Conservation (phyloP, 2,113 vertebrate genomes). For the Ptilonorhynchus violaceus region DNA sequence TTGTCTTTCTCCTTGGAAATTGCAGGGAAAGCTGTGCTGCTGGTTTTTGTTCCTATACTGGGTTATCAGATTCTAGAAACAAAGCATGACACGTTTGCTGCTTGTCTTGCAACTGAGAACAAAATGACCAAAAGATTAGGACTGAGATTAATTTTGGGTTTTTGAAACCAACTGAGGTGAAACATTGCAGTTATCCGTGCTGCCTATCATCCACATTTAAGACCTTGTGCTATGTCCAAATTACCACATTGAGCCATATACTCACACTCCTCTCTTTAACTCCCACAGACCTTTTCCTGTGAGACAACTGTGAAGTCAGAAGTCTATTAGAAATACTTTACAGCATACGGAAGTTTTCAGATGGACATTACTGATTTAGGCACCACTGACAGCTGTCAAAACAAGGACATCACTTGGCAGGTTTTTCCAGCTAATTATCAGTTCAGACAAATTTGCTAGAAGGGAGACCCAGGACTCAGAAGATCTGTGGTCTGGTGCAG, state of each 20-base stretch:
- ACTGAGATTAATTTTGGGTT: slow-evolving; percentile 7
- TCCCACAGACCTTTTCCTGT: neutral
- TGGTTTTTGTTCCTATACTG: neutral
- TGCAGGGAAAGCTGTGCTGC: neutral
- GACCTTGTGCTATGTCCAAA: neutral
- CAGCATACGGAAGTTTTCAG: neutral
- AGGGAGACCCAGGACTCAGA: neutral
- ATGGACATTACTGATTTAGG: neutral
- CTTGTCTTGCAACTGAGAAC: neutral
- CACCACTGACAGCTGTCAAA: neutral
- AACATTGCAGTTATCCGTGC: neutral
- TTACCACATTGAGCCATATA: neutral
- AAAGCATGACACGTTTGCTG: neutral
- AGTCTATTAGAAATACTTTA: neutral
- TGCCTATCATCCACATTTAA: neutral
- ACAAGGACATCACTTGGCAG: neutral
- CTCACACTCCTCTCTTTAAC: neutral
- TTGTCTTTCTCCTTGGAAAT: neutral
- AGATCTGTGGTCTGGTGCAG: neutral
- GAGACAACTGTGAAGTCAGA: neutral
- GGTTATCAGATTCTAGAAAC: slow-evolving; percentile 43
- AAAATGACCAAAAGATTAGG: neutral
- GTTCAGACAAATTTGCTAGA: neutral
- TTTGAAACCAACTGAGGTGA: neutral
- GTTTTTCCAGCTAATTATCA: neutral